Base-by-base conservation (phyloP, 2,113 vertebrate genomes). In the Dasyornis broadbenti region DNA sequence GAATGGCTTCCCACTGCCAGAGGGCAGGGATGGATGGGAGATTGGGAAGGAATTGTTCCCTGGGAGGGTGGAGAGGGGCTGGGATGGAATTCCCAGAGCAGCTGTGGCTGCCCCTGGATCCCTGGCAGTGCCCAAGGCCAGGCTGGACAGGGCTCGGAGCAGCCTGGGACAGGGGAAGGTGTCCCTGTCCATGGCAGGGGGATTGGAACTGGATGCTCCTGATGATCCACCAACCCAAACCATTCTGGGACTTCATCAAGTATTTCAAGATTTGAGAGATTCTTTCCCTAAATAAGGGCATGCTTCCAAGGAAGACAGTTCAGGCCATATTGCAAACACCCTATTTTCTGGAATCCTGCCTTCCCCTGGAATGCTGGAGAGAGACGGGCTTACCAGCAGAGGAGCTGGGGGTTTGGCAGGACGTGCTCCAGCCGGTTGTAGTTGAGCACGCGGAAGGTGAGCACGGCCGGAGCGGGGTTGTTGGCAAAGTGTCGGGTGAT, bases 401-500 rank as follows among this genome's bases (percentile, higher is more conserved):
- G 98, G 86, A 99, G 99, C 97, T 99, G 99, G 13, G 99, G 99
- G 92, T 99, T 99, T 95, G 99, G 99, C 95, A 99, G 98, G 94
- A 99, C 98, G 50, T 99, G 99, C 97, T 99, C 99, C 98, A 99
- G 98, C 86, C 98, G 95, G 98, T 95, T 98, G 98, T 98, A 99
- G 97, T 99, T 99, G 89, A 98, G 98, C 96, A 99, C 99, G 2
- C 98, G 98, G 92, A 99, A 99, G 66, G 98, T 99, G 96, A 99
- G 98, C 88, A 98, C 96, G 2, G 99, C 98, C 8, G 99, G 99
- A n/a, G 98, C 90, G 2, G 99, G 98, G 91, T 99, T 99, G 95
- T 98, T 99, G 92, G 99, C 98, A 92, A 99, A 99, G 94, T 99
- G 99, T 66, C 99, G 98, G 94, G 99, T 99, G 97, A 99, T 99